phyloP scores from a whole-genome alignment of 2,797 vertebrate species.

The Amazona finschi region DNA sequence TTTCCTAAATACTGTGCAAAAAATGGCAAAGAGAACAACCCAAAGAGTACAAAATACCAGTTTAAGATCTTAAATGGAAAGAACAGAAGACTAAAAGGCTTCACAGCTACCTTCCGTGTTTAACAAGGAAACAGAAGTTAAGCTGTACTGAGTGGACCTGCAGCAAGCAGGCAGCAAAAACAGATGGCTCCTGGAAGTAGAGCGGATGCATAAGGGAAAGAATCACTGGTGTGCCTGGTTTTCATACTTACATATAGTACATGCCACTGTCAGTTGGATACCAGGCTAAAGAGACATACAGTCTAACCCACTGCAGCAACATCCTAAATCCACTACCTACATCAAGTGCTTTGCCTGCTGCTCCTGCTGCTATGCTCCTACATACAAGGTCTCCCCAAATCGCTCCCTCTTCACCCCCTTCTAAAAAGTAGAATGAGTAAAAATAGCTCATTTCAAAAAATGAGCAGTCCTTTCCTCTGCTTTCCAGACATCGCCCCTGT shows the following conservation, averaged over 20 bases:
- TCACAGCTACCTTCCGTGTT: background rate
- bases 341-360: rapidly evolving
- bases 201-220: background rate
- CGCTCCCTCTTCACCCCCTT: background rate
- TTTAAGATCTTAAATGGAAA: background rate
- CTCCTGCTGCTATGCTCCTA: background rate
- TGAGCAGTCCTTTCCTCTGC: background rate
- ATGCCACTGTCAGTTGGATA: background rate
- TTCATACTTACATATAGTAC: background rate
- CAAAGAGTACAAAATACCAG: background rate
- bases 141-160: background rate
- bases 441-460: background rate
- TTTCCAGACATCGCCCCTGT: background rate
- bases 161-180: background rate
- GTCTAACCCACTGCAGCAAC: background rate
- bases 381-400: rapidly evolving
- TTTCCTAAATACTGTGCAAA: background rate
- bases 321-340: background rate
- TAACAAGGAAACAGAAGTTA: background rate
- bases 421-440: background rate
- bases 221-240: background rate
- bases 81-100: background rate
- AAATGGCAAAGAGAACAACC: background rate
- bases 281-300: rapidly evolving
- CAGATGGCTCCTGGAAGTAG: background rate